These are phyloP conservation scores for Pantherophis vulpinus DNA, from an alignment of 2,797 vertebrate genomes.

Conservation along the genomic window DNA sequence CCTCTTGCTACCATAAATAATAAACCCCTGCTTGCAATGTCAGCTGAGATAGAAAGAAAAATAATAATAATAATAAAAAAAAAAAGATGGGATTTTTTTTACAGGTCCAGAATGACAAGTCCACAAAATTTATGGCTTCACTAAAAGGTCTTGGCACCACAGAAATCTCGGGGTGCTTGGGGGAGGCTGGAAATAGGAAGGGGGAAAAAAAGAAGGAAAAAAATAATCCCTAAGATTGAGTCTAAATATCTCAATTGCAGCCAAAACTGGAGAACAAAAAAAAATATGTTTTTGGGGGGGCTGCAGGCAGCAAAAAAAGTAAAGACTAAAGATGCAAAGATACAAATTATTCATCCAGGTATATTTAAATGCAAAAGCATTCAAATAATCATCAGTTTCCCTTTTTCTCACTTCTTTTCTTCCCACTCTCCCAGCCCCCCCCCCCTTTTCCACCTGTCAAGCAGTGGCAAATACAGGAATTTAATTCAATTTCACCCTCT, in stretches of 20 bases:
- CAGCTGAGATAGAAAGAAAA: neutral
- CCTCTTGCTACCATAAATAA: neutral
- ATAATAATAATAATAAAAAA: neutral
- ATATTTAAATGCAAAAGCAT: neutral
- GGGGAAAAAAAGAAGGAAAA: too few relatives aligned
- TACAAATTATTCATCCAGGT: neutral
- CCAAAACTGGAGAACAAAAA: neutral
- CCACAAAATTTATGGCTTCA: neutral
- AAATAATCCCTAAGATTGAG: neutral
- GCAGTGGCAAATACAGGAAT: constrained; percentile 43
- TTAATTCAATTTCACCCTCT: constrained; percentile 41
- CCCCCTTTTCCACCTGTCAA: constrained; percentile 19
- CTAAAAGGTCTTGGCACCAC: too few relatives aligned
- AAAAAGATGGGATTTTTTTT: neutral
- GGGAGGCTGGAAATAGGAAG: neutral
- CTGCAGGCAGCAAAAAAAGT: neutral
- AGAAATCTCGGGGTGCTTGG: neutral
- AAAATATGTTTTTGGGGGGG: too few relatives aligned
- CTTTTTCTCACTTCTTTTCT: accelerated
- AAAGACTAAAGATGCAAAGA: neutral
- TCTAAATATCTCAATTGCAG: neutral
- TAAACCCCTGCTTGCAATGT: neutral
- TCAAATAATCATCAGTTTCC: neutral
- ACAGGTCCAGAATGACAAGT: neutral
- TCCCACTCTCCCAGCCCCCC: neutral